Conservation (phyloP, 2,113 vertebrate species). For the Gorsachius goisagi region DNA sequence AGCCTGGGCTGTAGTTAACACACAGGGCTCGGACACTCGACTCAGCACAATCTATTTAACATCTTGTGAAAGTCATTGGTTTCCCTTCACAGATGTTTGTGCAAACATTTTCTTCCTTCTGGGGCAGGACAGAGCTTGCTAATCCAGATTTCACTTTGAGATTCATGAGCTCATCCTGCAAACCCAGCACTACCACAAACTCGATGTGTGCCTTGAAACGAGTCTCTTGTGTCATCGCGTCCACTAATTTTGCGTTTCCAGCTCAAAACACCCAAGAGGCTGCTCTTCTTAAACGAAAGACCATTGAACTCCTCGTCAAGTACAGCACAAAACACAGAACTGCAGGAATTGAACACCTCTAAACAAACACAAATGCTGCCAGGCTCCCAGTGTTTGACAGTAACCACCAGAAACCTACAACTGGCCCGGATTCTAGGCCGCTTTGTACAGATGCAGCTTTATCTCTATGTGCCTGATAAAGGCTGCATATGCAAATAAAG, state of each 20-base stretch:
- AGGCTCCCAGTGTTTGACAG: fast-evolving
- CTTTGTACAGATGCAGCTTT: neutral
- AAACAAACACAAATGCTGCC: too few relatives aligned
- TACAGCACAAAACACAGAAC: neutral
- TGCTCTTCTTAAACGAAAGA: neutral
- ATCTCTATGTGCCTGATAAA: neutral
- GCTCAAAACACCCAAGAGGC: neutral
- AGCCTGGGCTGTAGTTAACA: neutral
- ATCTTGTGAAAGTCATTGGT: conserved; percentile 6
- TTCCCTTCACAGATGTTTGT: neutral
- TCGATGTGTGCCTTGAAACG: neutral
- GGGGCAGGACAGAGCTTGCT: neutral
- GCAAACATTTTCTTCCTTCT: neutral
- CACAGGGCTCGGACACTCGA: neutral
- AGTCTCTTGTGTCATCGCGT: neutral
- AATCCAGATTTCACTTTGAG: neutral
- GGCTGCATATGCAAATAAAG: neutral
- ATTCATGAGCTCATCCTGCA: neutral
- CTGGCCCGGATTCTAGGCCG: neutral
- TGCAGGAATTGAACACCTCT: neutral
- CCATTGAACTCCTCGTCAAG: neutral
- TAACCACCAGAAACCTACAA: neutral
- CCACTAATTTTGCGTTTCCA: neutral
- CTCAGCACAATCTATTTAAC: neutral
- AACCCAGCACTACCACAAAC: neutral